Percentiles rank a stretch among this genome's conserved stretches.
Evolutionary conservation across 2,888 invertebrate genomes (phyloP).

Genomic region (Tuberolachnus salignus): DNA sequence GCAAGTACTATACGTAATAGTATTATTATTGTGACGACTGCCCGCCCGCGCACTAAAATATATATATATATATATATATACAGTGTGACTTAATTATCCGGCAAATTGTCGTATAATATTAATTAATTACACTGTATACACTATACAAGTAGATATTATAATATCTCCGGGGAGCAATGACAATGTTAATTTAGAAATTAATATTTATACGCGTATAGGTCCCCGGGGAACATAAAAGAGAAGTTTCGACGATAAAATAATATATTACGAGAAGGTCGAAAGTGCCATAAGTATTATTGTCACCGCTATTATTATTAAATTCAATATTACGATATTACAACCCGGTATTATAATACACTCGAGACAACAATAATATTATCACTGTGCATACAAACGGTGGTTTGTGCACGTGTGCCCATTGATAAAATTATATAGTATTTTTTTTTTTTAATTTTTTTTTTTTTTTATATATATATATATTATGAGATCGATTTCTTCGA

Average conservation of each 20-base stretch:
- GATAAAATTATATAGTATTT: too few relatives aligned
- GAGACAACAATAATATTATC: background rate
- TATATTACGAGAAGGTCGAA: background rate
- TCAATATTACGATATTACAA: slow-evolving; percentile 1
- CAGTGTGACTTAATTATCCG: too few relatives aligned
- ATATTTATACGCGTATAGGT: too few relatives aligned
- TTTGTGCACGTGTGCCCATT: too few relatives aligned
- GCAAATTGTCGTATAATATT: too few relatives aligned
- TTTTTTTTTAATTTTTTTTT: too few relatives aligned
- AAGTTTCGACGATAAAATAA: slow-evolving; percentile 21
- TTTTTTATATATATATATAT: background rate
- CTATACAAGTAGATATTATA: too few relatives aligned
- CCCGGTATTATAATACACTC: background rate
- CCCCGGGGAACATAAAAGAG: background rate
- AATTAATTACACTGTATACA: too few relatives aligned
- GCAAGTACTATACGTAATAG: too few relatives aligned
- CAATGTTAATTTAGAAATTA: slow-evolving; percentile 34
- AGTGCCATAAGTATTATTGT: background rate
- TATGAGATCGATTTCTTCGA: slow-evolving; percentile 5
- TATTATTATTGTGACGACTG: too few relatives aligned
- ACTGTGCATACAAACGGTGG: background rate
- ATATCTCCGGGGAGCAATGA: slow-evolving; percentile 10
- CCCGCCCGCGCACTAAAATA: too few relatives aligned
- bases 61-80: too few relatives aligned
- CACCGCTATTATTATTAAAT: background rate